Conservation (phyloP, 2,888 invertebrate genomes). For the Melieria crassipennis region DNA sequence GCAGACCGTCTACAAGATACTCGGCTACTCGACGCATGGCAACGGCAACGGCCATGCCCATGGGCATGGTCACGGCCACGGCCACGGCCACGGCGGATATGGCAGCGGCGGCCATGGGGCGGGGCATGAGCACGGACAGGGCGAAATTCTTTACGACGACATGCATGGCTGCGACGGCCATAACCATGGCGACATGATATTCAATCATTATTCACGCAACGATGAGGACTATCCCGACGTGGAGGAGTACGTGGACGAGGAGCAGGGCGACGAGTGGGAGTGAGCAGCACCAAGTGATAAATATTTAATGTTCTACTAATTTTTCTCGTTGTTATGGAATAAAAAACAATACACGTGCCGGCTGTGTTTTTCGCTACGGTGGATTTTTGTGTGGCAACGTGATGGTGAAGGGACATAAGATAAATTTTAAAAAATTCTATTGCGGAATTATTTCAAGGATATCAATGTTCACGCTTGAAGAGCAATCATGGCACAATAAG, state of each 20-base stretch:
- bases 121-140: slow-evolving; percentile 52
- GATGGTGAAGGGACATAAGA: too few relatives aligned
- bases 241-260: slow-evolving; percentile 41
- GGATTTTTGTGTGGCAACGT: too few relatives aligned
- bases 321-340: too few relatives aligned
- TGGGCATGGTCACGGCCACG: slow-evolving; percentile 69
- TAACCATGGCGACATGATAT: slow-evolving; percentile 56
- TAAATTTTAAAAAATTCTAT: too few relatives aligned
- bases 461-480: too few relatives aligned
- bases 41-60: slow-evolving; percentile 15
- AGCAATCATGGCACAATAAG: too few relatives aligned
- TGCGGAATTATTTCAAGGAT: too few relatives aligned
- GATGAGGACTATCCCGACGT: slow-evolving; percentile 44
- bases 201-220: slow-evolving; percentile 60
- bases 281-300: too few relatives aligned
- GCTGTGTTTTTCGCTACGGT: too few relatives aligned
- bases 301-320: neutral
- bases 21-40: slow-evolving; percentile 63
- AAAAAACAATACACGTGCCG: too few relatives aligned
- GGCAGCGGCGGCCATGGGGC: slow-evolving; percentile 65
- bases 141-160: slow-evolving; percentile 53
- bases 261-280: slow-evolving; percentile 36
- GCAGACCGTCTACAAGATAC: slow-evolving; percentile 57
- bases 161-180: slow-evolving; percentile 50
- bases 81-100: slow-evolving; percentile 54